These are phyloP conservation scores for Drosophila willistoni DNA, from an alignment of 1,140 invertebrate genomes.

Conservation along the genomic window DNA sequence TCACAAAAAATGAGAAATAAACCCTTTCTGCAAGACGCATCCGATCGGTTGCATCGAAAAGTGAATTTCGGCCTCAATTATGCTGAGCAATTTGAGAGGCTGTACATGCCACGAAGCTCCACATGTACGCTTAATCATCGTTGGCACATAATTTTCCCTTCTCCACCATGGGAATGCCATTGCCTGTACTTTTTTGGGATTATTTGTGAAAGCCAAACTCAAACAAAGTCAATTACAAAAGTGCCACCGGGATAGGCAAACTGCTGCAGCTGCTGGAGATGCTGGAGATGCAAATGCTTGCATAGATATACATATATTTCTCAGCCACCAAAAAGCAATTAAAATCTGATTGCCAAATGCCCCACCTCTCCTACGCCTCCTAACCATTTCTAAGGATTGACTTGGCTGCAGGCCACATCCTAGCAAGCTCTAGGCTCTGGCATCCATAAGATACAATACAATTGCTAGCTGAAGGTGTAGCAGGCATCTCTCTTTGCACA, in stretches of 20 bases:
- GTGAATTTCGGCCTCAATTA: slow-evolving; percentile 64
- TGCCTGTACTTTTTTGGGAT: neutral
- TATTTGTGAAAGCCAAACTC: slow-evolving; percentile 1
- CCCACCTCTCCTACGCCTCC: neutral
- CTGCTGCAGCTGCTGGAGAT: slow-evolving; percentile 3
- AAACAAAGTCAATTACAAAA: slow-evolving; percentile 62
- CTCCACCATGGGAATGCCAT: slow-evolving; percentile 17
- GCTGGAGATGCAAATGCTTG: slow-evolving; percentile 13
- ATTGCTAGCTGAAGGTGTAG: slow-evolving; percentile 34
- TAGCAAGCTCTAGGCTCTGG: slow-evolving; percentile 11
- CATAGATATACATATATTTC: neutral
- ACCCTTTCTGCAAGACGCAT: neutral
- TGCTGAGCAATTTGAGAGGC: slow-evolving; percentile 63
- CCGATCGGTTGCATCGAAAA: slow-evolving; percentile 32
- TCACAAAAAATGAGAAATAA: slow-evolving; percentile 34
- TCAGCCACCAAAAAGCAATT: slow-evolving; percentile 63
- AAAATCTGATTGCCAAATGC: slow-evolving; percentile 68
- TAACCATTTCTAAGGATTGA: slow-evolving; percentile 1
- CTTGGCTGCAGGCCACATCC: neutral
- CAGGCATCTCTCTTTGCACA: slow-evolving; percentile 32
- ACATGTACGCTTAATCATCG: slow-evolving; percentile 42
- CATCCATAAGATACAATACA: slow-evolving; percentile 55
- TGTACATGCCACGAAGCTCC: slow-evolving; percentile 58
- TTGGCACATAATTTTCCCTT: slow-evolving; percentile 63
- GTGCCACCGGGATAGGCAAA: slow-evolving; percentile 28